phyloP scores from a whole-genome alignment of 2,797 vertebrate species.

The Lacerta bilineata region DNA sequence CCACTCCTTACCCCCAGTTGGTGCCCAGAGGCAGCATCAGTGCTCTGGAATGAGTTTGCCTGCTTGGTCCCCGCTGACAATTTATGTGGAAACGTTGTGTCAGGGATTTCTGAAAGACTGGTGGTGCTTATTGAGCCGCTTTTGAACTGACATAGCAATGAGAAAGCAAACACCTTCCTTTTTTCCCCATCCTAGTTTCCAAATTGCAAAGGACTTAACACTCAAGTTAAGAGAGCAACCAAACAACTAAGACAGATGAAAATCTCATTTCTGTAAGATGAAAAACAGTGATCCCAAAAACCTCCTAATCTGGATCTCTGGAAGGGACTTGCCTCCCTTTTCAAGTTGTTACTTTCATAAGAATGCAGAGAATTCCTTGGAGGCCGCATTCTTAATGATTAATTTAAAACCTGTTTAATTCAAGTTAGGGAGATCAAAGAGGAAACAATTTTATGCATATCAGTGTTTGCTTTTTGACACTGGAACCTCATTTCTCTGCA shows the following conservation, averaged over 20 bases:
- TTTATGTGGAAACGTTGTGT: rapidly evolving
- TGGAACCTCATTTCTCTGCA: background rate
- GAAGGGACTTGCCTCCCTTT: constrained; percentile 46
- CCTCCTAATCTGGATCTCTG: background rate
- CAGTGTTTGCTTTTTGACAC: background rate
- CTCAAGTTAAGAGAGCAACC: background rate
- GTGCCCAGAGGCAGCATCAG: rapidly evolving
- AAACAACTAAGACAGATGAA: background rate
- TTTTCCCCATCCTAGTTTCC: rapidly evolving
- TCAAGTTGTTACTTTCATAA: constrained; percentile 59
- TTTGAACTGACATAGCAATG: background rate
- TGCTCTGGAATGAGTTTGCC: rapidly evolving
- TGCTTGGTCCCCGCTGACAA: rapidly evolving
- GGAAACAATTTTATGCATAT: constrained; percentile 29
- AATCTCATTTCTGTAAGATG: background rate
- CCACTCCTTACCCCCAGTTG: rapidly evolving
- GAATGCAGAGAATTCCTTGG: constrained; percentile 61
- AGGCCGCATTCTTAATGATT: constrained; percentile 67
- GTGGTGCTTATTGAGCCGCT: background rate
- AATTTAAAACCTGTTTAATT: constrained; percentile 72
- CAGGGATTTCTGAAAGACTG: rapidly evolving
- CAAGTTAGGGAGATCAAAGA: constrained; percentile 69
- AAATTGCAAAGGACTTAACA: background rate
- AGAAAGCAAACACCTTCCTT: background rate
- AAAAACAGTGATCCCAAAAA: background rate